Percentiles rank a stretch among this genome's conserved stretches.
Evolutionary conservation across 2,797 vertebrate species (phyloP).

Genomic region (Hypotaenidia okinawae): DNA sequence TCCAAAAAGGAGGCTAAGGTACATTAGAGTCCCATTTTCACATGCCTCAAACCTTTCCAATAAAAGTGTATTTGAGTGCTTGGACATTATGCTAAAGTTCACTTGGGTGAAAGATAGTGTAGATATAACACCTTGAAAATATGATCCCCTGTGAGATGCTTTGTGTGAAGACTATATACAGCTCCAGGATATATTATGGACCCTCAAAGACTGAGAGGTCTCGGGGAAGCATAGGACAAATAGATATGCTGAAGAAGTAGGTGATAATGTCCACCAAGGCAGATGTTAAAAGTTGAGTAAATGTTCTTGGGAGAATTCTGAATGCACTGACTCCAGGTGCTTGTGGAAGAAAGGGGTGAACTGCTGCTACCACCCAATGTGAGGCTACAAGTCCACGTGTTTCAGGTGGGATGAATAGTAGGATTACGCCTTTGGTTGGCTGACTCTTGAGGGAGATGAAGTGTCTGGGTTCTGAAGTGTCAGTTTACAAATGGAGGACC

Average conservation of each 20-base stretch:
- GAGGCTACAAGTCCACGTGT: background rate
- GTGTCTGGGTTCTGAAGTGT: background rate
- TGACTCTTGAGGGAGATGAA: background rate
- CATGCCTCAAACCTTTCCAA: background rate
- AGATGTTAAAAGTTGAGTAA: background rate
- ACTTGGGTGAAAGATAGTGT: background rate
- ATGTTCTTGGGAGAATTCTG: background rate
- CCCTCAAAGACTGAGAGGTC: background rate
- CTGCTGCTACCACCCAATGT: background rate
- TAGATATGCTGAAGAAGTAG: background rate
- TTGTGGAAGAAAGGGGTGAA: background rate
- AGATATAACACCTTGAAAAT: background rate
- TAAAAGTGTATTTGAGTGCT: background rate
- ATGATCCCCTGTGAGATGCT: accelerated
- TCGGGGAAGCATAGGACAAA: background rate
- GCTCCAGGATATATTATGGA: background rate
- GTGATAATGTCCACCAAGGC: background rate
- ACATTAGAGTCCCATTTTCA: background rate
- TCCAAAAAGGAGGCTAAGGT: background rate
- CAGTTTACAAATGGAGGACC: background rate
- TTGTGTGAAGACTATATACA: background rate
- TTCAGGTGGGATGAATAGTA: background rate
- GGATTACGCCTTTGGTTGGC: background rate
- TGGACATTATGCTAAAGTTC: background rate
- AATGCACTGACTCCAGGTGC: background rate